These are phyloP conservation scores for Prionailurus bengalensis DNA, from an alignment of 2,113 vertebrate species.

Conservation along the genomic window DNA sequence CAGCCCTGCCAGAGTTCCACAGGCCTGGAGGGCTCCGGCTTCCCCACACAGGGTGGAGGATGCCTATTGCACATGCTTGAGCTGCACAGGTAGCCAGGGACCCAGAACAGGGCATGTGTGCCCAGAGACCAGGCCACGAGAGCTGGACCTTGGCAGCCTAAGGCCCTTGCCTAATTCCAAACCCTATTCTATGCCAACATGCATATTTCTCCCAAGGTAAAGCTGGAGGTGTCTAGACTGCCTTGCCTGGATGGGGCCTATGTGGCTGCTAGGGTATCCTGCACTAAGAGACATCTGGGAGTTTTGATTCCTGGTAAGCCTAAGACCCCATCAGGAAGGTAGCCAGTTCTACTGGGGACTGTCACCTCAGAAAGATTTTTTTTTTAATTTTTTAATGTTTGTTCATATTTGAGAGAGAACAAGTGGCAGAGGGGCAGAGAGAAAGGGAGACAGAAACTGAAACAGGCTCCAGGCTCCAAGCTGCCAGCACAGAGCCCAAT, in stretches of 20 bases:
- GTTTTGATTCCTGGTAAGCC: neutral
- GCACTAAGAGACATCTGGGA: neutral
- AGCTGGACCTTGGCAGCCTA: neutral
- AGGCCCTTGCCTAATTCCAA: neutral
- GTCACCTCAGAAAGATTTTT: neutral
- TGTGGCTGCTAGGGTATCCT: neutral
- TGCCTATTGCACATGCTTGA: neutral
- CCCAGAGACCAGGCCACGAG: neutral
- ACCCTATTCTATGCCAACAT: neutral
- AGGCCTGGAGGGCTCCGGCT: neutral
- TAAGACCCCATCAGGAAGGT: neutral
- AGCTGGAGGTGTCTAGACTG: neutral
- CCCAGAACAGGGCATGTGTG: neutral
- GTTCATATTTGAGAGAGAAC: too few species aligned
- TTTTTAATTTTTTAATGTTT: too few species aligned
- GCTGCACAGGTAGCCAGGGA: neutral
- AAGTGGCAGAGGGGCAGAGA: too few species aligned
- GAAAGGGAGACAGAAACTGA: too few species aligned
- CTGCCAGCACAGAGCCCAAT: too few species aligned
- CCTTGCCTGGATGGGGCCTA: neutral
- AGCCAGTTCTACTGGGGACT: neutral
- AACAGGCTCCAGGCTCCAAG: too few species aligned
- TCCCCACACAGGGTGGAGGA: neutral
- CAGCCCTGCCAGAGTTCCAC: too few species aligned
- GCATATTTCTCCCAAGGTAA: neutral